phyloP scores from a whole-genome alignment of 2,888 invertebrate species.

The Eupithecia inturbata region DNA sequence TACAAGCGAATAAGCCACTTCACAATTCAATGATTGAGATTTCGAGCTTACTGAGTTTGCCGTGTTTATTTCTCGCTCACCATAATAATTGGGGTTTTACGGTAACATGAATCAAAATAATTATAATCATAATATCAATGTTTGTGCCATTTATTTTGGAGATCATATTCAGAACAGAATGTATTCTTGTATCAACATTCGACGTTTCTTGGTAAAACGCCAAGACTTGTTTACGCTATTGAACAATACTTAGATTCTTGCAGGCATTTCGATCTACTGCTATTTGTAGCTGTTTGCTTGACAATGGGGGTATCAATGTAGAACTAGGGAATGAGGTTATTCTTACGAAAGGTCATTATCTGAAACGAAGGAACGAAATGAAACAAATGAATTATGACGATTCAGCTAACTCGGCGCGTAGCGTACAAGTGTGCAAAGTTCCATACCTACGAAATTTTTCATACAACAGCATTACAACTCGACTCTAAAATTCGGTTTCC shows the following conservation, averaged over 20 bases:
- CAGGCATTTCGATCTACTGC: not conserved
- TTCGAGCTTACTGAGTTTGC: not conserved
- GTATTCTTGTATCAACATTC: constrained; percentile 10
- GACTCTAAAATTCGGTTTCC: too few species aligned
- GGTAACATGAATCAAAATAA: constrained; percentile 1
- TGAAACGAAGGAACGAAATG: too few species aligned
- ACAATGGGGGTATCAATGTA: not conserved
- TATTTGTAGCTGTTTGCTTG: not conserved
- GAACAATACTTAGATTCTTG: not conserved
- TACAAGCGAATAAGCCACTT: too few species aligned
- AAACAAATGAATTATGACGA: too few species aligned
- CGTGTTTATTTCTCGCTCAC: not conserved
- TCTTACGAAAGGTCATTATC: too few species aligned
- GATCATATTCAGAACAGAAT: too few species aligned
- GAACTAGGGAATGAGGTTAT: constrained; percentile 1
- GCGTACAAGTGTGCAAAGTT: too few species aligned
- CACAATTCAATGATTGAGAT: not conserved
- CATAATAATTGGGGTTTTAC: not conserved
- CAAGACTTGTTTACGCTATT: not conserved
- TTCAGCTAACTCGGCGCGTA: too few species aligned
- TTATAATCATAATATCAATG: not conserved
- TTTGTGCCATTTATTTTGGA: not conserved
- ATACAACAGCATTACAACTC: too few species aligned
- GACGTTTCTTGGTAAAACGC: constrained; percentile 6
- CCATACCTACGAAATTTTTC: not conserved